phyloP scores from a whole-genome alignment of 1,140 invertebrate genomes.

The Berghia stephanieae region DNA sequence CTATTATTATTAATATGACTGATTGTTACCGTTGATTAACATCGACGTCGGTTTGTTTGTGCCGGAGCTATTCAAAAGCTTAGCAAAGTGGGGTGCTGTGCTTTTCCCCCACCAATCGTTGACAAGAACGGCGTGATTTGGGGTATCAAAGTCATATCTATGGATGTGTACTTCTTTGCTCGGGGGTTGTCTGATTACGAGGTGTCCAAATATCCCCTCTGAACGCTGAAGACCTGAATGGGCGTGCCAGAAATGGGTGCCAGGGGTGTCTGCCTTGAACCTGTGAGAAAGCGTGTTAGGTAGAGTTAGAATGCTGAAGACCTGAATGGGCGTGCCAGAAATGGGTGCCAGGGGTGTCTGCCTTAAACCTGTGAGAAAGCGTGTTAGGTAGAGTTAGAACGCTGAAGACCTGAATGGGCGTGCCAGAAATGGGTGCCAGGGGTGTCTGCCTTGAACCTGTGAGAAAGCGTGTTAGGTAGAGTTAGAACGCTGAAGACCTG shows the following conservation, averaged over 20 bases:
- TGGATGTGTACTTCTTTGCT: slow-evolving; percentile 40
- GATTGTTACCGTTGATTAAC: slow-evolving; percentile 53
- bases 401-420: no score
- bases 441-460: no score
- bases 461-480: no score
- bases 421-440: no score
- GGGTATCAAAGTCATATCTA: slow-evolving; percentile 50
- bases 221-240: slow-evolving; percentile 84
- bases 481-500: no score
- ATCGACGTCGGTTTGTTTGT: slow-evolving; percentile 64
- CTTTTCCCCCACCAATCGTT: slow-evolving; percentile 51
- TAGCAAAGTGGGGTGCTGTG: slow-evolving; percentile 40
- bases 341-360: no score
- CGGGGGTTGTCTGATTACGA: slow-evolving; percentile 44
- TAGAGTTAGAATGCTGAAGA: neutral
- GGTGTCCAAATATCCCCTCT: slow-evolving; percentile 74
- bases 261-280: slow-evolving; percentile 63
- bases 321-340: neutral
- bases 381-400: no score
- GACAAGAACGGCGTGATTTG: slow-evolving; percentile 49
- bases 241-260: slow-evolving; percentile 91
- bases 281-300: slow-evolving; percentile 40
- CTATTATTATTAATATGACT: neutral
- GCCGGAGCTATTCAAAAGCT: slow-evolving; percentile 40
- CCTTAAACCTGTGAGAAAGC: no score